phyloP scores from a whole-genome alignment of 2,797 vertebrate species.

The Characodon lateralis region DNA sequence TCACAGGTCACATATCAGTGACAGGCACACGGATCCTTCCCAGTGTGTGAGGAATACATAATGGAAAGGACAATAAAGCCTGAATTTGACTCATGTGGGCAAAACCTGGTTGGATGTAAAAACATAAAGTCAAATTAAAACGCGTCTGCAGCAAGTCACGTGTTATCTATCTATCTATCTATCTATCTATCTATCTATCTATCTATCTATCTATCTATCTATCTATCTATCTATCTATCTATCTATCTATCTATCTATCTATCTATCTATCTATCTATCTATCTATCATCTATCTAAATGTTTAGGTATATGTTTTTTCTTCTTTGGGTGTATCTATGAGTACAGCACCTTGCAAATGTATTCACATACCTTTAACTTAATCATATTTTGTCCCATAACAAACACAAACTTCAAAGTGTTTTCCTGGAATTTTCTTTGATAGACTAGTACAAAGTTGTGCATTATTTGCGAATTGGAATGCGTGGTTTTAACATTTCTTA shows the following conservation, averaged over 20 bases:
- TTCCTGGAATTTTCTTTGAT: neutral
- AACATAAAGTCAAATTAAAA: constrained; percentile 45
- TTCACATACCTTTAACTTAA: neutral
- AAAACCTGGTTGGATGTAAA: constrained; percentile 61
- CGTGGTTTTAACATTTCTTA: neutral
- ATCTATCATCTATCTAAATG: neutral
- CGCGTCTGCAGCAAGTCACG: constrained; percentile 23
- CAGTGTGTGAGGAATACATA: constrained; percentile 45
- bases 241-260: constrained; percentile 33
- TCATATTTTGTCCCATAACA: neutral
- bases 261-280: constrained; percentile 17
- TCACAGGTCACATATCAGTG: constrained; percentile 38
- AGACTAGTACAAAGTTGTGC: neutral
- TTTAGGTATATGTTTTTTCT: no score
- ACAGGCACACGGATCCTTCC: constrained; percentile 40
- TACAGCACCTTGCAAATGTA: neutral
- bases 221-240: constrained; percentile 19
- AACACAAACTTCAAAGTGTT: neutral
- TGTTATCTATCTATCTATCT: constrained; percentile 21
- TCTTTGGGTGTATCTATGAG: neutral
- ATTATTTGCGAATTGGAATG: neutral
- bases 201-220: constrained; percentile 32
- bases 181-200: constrained; percentile 24
- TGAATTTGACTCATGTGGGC: constrained; percentile 47
- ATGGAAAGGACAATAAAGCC: constrained; percentile 50